Evolutionary conservation across 2,797 vertebrate species (phyloP).

Genomic region (Todus mexicanus): DNA sequence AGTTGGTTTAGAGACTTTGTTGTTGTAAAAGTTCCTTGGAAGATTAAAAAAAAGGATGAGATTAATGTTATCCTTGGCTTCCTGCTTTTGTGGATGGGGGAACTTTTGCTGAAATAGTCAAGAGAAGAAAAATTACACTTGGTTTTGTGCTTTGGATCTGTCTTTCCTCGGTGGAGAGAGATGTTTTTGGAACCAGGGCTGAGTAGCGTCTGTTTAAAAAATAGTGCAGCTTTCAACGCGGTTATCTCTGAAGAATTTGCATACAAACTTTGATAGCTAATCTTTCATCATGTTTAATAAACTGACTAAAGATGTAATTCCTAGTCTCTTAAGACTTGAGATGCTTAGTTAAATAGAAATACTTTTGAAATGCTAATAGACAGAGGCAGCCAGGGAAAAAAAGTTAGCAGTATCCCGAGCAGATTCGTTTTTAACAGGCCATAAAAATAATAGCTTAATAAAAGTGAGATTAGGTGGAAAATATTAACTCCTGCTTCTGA

Average conservation of each 20-base stretch:
- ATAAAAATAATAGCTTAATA: constrained; percentile 67
- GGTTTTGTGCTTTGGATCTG: constrained; percentile 36
- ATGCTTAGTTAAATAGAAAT: constrained; percentile 70
- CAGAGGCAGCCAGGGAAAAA: constrained; percentile 48
- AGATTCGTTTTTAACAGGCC: constrained; percentile 60
- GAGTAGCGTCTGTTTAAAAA: constrained; percentile 37
- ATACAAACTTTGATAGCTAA: constrained; percentile 71
- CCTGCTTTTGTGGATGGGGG: background rate
- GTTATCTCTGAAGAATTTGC: constrained; percentile 67
- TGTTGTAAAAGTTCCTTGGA: constrained; percentile 39
- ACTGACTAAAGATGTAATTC: constrained; percentile 75
- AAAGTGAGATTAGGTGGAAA: constrained; percentile 73
- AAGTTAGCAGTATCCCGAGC: constrained; percentile 65
- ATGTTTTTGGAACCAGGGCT: constrained; percentile 40
- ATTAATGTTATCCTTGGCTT: constrained; percentile 28
- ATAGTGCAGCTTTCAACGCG: constrained; percentile 60
- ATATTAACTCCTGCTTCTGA: constrained; percentile 71
- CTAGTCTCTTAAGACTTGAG: constrained; percentile 71
- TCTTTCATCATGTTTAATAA: constrained; percentile 76
- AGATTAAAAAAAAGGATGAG: background rate
- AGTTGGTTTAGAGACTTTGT: background rate
- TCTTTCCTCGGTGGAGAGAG: constrained; percentile 5
- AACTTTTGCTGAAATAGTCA: constrained; percentile 21
- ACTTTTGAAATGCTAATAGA: constrained; percentile 74
- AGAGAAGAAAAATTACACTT: constrained; percentile 9